Conservation (phyloP, 35 echinoderm and acorn worm genomes). For the Strongylocentrotus purpuratus region DNA sequence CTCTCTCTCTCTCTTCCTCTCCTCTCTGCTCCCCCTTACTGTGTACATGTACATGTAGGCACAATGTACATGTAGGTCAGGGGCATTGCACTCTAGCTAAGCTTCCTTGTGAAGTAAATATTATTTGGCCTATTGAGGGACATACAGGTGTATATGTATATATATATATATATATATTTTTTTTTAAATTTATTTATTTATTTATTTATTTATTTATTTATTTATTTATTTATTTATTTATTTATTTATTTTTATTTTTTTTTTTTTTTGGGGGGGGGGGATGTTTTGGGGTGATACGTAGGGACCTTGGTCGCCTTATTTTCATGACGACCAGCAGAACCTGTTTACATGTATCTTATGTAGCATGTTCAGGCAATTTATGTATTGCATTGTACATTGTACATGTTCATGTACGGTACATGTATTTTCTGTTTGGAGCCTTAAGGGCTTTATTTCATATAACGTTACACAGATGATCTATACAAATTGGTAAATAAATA, state of each 20-base stretch:
- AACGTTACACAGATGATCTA: too few relatives aligned
- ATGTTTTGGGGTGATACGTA: background rate
- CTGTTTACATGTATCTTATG: background rate
- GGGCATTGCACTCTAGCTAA: background rate
- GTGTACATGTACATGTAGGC: background rate
- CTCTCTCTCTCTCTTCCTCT: background rate
- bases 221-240: background rate
- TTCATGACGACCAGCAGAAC: background rate
- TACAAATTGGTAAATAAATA: too few relatives aligned
- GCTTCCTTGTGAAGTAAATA: background rate
- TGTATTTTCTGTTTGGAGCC: too few relatives aligned
- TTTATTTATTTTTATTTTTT: too few relatives aligned
- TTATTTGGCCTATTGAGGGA: background rate
- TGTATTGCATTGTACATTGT: too few relatives aligned
- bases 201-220: too few relatives aligned
- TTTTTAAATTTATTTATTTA: too few relatives aligned
- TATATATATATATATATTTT: too few relatives aligned
- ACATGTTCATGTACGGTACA: too few relatives aligned
- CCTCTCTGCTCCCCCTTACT: background rate
- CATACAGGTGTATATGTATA: too few relatives aligned
- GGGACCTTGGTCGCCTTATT: constrained; percentile 4
- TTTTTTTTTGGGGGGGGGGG: background rate
- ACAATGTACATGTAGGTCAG: background rate
- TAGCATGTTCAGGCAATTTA: background rate
- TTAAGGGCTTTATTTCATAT: too few relatives aligned